Evolutionary conservation across 2,113 vertebrate species (phyloP), one percentile per base, ranked within the genome.

Genomic region (Bagarius yarrelli): DNA sequence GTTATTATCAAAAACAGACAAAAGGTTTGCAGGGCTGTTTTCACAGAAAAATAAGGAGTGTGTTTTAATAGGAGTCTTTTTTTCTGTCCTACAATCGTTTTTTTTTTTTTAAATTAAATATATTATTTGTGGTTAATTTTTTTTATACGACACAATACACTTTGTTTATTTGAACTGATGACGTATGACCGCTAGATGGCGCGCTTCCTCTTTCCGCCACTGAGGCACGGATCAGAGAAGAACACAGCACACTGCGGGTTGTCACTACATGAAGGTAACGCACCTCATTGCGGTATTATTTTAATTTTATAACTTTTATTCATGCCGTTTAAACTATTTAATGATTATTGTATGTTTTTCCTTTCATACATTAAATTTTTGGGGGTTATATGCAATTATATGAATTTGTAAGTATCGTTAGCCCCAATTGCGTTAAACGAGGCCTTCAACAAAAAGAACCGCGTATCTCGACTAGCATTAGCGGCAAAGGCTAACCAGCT

Each of bases 191-290:
- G 1, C n/a, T 71, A 52, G 69, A 21, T 4, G 55, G 30, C 23
- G 55, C 53, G 9, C 73, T 59, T 59, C 2, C 5, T 40, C 21
- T 25, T 3, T 55, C 3, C 30, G 13, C 30, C 2, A 56, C 52
- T 15, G 30, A 34, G n/a, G 2, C 40, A 9, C 44, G 19, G 34
- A 8, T 40, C 21, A 36, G 30, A 70, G 78, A 79, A 70, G 64
- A 79, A 70, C 64, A 56, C 69, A 9, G 77, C 23, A 69, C 32
- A 70, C 60, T 69, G 52, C 53, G 13, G 78, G 4, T 25, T 44
- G 34, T 56, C 23, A 30, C 82, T 85, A 71, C 72, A 83, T 85
- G 81, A 82, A 82, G 85, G 82, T 81, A 81, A 83, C 69, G 71
- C 69, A 69, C 61, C 71, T 72, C 82, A 76, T 40, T 81, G 82